Evolutionary conservation across 2,888 invertebrate species (phyloP), one percentile per base, ranked within the genome.

Genomic region (Caprella mutica): DNA sequence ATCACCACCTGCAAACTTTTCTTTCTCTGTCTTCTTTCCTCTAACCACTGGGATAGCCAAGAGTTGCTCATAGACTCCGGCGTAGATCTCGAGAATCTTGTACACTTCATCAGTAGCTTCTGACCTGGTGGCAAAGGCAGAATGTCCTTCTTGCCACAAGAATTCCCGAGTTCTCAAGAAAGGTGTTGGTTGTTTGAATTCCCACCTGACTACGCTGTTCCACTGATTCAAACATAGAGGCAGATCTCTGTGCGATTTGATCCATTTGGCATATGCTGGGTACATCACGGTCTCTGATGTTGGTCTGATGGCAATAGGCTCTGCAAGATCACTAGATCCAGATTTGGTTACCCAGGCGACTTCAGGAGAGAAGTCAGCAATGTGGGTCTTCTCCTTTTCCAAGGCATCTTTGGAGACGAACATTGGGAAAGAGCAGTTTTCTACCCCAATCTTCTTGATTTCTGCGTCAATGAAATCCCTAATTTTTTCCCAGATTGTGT

Each of bases 201-300:
- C 98, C 98, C 98, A 98, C 69, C 98, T 81, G 68, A 98, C 98
- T 69, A 98, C 96, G 72, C 94, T 99, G 72, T 93, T 96, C 98
- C 98, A 99, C 73, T 99, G 98, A 77, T 99, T 99, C 5, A 98
- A 78, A 70, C 85, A 87, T 61, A 94, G 80, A 3, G 98, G 98
- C 68, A 99, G 80, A 76, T 99, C 98, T 52, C 97, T 76, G 71
- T 99, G 88, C 39, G 96, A 96, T 75, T 96, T 92, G 56, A 97
- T 82, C 98, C 98, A 98, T 73, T 92, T 92, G 38, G 96, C 91
- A 75, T 89, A 98, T 1, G 94, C 85, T 5, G 98, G 98, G 76
- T 98, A 99, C 97, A 99, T 99, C 55, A 90, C 94, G 3, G 98
- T 99, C 76, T 99, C 98, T 55, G 94, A 94, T 5, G 98, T 99